These are phyloP conservation scores for Oligia strigilis DNA, from an alignment of 2,888 invertebrate genomes.

Conservation along the genomic window DNA sequence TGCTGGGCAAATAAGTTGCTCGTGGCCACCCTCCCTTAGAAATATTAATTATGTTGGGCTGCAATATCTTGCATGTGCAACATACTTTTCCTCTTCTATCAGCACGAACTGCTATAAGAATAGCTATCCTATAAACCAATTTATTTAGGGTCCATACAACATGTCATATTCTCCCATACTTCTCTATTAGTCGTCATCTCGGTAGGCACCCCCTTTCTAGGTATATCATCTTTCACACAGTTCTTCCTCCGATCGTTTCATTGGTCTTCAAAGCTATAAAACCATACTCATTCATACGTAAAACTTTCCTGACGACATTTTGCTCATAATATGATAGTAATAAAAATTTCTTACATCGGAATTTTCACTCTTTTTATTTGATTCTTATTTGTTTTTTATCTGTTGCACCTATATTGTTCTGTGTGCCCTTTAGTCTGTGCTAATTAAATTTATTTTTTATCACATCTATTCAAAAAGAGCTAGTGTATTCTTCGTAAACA, in stretches of 20 bases:
- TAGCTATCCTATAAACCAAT: not conserved
- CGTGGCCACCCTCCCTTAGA: too few relatives aligned
- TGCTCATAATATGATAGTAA: too few relatives aligned
- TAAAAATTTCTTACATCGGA: too few relatives aligned
- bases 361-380: too few relatives aligned
- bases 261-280: not conserved
- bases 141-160: not conserved
- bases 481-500: too few relatives aligned
- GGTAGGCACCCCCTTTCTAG: not conserved
- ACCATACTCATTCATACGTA: not conserved
- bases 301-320: not conserved
- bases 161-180: not conserved
- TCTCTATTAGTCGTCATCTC: not conserved
- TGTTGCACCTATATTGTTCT: too few relatives aligned
- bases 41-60: not conserved
- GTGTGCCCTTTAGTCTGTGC: too few relatives aligned
- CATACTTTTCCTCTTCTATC: not conserved
- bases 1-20: too few relatives aligned
- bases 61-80: not conserved
- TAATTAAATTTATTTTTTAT: too few relatives aligned
- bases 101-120: too few relatives aligned
- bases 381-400: too few relatives aligned
- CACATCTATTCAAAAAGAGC: too few relatives aligned
- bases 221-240: not conserved
- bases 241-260: not conserved